A percentile compares a stretch with the other conserved stretches of the same genome.
phyloP scores from a whole-genome alignment of 2,113 vertebrate genomes.

The Malurus cyaneus region DNA sequence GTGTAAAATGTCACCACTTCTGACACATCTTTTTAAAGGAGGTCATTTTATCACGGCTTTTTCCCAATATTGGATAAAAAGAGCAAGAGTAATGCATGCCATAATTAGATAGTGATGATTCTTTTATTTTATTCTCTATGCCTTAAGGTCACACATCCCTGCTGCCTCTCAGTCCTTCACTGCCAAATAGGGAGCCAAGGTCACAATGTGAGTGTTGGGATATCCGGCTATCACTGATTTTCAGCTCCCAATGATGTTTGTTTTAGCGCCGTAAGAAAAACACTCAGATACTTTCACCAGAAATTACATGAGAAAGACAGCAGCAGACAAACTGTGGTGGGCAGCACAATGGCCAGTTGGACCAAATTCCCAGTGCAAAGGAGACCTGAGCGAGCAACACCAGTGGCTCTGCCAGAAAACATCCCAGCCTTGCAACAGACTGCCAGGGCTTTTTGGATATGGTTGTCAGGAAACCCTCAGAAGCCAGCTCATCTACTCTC shows the following conservation, averaged over 20 bases:
- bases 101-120: neutral
- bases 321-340: neutral
- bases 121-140: neutral
- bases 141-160: neutral
- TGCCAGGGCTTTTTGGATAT: neutral
- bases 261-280: neutral
- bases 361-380: neutral
- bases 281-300: neutral
- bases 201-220: neutral
- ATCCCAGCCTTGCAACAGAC: neutral
- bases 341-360: neutral
- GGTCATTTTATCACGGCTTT: fast-evolving
- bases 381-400: neutral
- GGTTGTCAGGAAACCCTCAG: neutral
- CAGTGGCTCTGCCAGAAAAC: neutral
- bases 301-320: neutral
- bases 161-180: neutral
- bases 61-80: neutral
- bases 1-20: neutral
- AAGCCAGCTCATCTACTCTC: neutral
- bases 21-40: neutral
- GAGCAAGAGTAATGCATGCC: neutral
- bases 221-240: neutral
- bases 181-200: neutral
- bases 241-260: neutral